A percentile compares a stretch with the other conserved stretches of the same genome.
These are phyloP conservation scores for Ochlodes sylvanus DNA, from an alignment of 2,888 invertebrate species.

Conservation along the genomic window DNA sequence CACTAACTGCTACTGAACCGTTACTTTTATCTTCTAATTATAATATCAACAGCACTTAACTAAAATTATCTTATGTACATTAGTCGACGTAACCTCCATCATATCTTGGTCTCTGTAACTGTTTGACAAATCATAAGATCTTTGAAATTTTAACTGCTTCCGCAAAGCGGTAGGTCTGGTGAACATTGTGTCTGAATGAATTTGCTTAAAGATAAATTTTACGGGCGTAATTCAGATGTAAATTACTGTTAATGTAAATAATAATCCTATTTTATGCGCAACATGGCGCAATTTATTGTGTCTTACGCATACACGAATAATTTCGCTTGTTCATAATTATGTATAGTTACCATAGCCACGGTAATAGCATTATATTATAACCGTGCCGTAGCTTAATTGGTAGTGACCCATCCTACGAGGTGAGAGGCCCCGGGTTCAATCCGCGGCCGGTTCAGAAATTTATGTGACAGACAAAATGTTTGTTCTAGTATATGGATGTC, in stretches of 20 bases:
- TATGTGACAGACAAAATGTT: too few species aligned
- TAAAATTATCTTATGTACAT: conserved; percentile 27
- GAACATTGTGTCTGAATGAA: neutral
- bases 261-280: neutral
- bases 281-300: neutral
- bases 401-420: too few species aligned
- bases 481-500: too few species aligned
- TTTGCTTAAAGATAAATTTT: conserved; percentile 12
- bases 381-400: too few species aligned
- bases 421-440: too few species aligned
- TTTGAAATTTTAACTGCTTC: neutral
- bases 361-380: too few species aligned
- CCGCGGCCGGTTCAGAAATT: too few species aligned
- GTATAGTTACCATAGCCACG: too few species aligned
- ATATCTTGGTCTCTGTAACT: conserved; percentile 10
- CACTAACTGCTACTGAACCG: conserved; percentile 35
- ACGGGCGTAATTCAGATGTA: neutral
- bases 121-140: neutral
- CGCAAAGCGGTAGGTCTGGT: neutral
- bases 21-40: conserved; percentile 5
- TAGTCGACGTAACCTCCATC: conserved; percentile 4
- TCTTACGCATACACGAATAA: too few species aligned
- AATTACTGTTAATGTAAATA: conserved; percentile 3
- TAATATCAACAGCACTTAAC: conserved; percentile 22
- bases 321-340: too few species aligned